Conservation (phyloP, 2,888 invertebrate genomes). For the Chloroclystis v-ata region DNA sequence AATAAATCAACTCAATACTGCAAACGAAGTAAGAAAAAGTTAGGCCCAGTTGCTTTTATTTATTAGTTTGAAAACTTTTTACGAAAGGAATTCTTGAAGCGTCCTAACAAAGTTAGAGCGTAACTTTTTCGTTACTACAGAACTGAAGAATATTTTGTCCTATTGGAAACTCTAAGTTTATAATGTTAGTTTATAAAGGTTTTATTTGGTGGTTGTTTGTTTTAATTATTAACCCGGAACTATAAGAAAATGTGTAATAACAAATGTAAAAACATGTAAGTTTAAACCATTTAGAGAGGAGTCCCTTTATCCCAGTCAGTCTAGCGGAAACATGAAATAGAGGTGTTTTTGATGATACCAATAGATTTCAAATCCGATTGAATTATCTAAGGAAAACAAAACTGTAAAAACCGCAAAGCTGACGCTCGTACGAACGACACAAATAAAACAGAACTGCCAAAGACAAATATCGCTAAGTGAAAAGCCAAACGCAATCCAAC, state of each 20-base stretch:
- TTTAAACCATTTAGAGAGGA: no score
- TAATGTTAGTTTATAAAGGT: background rate
- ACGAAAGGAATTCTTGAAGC: conserved; percentile 14
- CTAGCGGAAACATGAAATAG: no score
- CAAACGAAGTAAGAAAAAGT: background rate
- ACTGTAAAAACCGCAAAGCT: background rate
- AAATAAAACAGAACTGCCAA: conserved; percentile 1
- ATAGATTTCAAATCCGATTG: no score
- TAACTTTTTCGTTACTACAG: conserved; percentile 17
- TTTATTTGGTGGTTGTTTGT: background rate
- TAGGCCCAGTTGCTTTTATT: conserved; percentile 8
- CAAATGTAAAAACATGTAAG: no score
- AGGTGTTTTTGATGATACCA: no score
- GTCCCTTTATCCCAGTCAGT: no score
- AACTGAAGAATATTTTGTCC: conserved; percentile 15
- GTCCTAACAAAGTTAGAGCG: conserved; percentile 11
- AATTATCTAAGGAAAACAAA: no score
- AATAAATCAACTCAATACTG: no score
- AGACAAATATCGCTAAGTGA: conserved; percentile 14
- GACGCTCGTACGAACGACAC: background rate
- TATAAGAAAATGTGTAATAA: no score
- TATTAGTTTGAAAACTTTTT: conserved; percentile 14
- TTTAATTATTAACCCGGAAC: no score
- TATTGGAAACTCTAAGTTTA: conserved; percentile 10
- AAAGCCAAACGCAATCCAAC: conserved; percentile 6